Conservation (phyloP, 2,797 vertebrate genomes). For the Argentina silus region DNA sequence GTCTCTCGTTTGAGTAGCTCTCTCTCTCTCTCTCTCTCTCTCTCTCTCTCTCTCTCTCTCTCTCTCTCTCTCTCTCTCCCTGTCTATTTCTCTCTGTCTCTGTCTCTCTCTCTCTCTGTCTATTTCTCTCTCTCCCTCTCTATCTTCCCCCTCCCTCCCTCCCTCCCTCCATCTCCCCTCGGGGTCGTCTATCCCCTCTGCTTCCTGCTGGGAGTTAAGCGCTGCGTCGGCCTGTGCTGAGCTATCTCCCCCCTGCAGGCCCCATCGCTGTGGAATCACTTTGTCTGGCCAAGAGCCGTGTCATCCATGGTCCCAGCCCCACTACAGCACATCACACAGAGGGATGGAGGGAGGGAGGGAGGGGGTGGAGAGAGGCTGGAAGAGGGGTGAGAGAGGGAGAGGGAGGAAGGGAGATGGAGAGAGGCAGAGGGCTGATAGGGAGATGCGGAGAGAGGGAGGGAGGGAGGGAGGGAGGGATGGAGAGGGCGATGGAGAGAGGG, state of each 20-base stretch:
- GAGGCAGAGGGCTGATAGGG: not conserved
- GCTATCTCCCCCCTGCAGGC: slow-evolving; percentile 77
- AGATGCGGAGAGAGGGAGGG: slow-evolving; percentile 15
- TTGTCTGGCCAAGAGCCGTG: slow-evolving; percentile 70
- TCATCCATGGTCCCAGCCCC: slow-evolving; percentile 68
- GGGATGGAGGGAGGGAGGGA: slow-evolving; percentile 9
- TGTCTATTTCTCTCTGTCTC: too few species aligned
- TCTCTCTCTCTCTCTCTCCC: too few species aligned
- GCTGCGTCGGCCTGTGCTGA: slow-evolving; percentile 64
- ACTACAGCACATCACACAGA: slow-evolving; percentile 29
- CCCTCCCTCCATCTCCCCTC: slow-evolving; percentile 27
- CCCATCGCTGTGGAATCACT: slow-evolving; percentile 70
- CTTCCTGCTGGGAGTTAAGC: slow-evolving; percentile 56
- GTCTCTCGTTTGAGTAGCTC: too few species aligned
- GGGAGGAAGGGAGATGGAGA: not conserved
- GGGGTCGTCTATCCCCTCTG: slow-evolving; percentile 30
- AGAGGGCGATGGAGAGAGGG: slow-evolving; percentile 4
- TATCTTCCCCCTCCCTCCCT: slow-evolving; percentile 18
- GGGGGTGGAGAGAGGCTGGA: not conserved
- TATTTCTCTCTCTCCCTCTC: slow-evolving; percentile 19
- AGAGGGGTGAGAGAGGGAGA: slow-evolving; percentile 6
- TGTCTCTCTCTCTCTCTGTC: slow-evolving; percentile 16
- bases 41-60: slow-evolving; percentile 27
- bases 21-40: too few species aligned
- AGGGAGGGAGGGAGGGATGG: slow-evolving; percentile 34